Base-by-base conservation (phyloP, 2,113 vertebrate species). In the Ammodytes dubius region DNA sequence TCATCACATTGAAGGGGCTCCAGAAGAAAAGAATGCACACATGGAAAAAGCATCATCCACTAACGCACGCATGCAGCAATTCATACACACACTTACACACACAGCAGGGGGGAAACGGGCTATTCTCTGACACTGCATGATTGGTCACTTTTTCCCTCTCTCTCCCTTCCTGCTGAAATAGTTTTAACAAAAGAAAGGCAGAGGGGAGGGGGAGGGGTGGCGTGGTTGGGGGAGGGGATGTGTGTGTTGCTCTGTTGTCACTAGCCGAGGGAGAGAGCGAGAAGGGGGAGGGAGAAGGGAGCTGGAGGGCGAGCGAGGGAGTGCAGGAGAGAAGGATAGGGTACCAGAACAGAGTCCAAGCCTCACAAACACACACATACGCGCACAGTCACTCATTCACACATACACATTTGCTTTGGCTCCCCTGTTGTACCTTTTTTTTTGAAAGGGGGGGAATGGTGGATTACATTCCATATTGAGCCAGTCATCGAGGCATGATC, bases 131-230 rank as follows among this genome's bases (percentile, higher is more conserved):
- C 93, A 89, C 54, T 74, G 89, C 90, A 92, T 86, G 91, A 93
- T 93, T 89, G 91, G 91, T 92, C 91, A 92, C 88, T 92, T 92
- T 91, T 92, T 92, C 86, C 85, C 88, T 89, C 86, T 89, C 88
- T 91, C 83, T 87, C 82, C 82, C 83, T 93, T 93, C 92, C 91
- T 94, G 92, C 90, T 92, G 87, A 93, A 94, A 94, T 93, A 94
- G 89, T 93, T 93, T 92, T 85, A 93, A 94, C 92, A 93, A 94
- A 94, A 94, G 92, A 87, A 82, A 85, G 77, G 82, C 77, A 78
- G 83, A 58, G 8, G 52, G 69, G 68, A 69, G 85, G 86, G 89
- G 87, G 89, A 83, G 72, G 83, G 89, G 67, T 70, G 70, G 68
- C 49, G 63, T 50, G 66, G 56, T 59, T 92, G 91, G 91, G 91